These are phyloP conservation scores for Puntigrus tetrazona DNA, from an alignment of 2,113 vertebrate genomes.

Conservation along the genomic window DNA sequence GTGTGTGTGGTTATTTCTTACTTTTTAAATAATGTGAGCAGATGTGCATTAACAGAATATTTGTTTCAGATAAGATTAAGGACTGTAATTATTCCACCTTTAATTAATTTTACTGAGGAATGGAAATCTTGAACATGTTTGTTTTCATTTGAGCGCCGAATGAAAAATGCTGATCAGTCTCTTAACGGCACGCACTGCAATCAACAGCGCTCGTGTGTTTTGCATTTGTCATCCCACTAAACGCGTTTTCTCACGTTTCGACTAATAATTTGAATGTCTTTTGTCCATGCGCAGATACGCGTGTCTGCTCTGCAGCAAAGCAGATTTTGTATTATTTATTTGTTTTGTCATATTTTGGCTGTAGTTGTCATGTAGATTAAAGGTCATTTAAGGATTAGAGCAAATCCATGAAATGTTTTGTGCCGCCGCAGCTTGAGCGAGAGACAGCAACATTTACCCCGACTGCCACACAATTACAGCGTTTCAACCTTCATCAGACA, in stretches of 20 bases:
- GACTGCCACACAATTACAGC: neutral
- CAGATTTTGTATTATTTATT: neutral
- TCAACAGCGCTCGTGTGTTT: neutral
- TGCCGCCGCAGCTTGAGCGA: neutral
- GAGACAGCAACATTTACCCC: neutral
- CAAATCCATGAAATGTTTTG: neutral
- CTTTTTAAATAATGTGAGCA: too few relatives aligned
- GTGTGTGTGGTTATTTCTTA: neutral
- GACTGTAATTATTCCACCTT: neutral
- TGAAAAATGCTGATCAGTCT: neutral
- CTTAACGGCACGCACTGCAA: neutral
- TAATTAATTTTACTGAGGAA: neutral
- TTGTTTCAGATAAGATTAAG: neutral
- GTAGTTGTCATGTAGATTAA: neutral
- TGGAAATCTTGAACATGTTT: neutral
- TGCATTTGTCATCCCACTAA: neutral
- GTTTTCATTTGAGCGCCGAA: too few relatives aligned
- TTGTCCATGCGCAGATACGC: neutral
- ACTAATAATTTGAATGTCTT: neutral
- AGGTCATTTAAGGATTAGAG: constrained; percentile 14
- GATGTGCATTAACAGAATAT: neutral
- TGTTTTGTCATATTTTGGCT: neutral
- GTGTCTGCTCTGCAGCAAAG: neutral
- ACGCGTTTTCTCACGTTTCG: neutral
- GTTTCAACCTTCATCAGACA: neutral